phyloP scores from a whole-genome alignment of 1,140 invertebrate genomes.

The Drosophila nigromelanica region DNA sequence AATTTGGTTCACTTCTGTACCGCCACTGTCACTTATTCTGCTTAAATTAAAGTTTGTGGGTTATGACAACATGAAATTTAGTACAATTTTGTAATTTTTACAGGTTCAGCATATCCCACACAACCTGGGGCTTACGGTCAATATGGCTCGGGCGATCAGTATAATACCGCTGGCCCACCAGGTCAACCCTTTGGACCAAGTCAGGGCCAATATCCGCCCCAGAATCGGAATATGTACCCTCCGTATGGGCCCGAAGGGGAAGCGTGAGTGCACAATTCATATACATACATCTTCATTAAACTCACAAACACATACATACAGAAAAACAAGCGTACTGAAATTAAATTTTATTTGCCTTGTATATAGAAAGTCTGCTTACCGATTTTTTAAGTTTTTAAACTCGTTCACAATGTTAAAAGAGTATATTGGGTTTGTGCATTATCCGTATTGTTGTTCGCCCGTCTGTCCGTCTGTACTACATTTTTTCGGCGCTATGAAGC shows the following conservation, averaged over 20 bases:
- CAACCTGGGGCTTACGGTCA: conserved; percentile 84
- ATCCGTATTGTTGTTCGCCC: too few relatives aligned
- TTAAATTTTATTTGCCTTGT: conserved; percentile 6
- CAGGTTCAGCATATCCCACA: conserved; percentile 84
- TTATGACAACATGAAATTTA: conserved; percentile 5
- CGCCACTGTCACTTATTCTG: conserved; percentile 1
- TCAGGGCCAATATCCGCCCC: conserved; percentile 88
- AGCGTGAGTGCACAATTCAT: conserved; percentile 80
- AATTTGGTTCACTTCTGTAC: conserved; percentile 1
- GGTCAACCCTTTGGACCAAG: conserved; percentile 85
- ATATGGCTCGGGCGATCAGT: conserved; percentile 84
- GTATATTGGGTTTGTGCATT: too few relatives aligned
- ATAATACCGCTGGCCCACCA: conserved; percentile 84
- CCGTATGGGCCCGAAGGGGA: conserved; percentile 88
- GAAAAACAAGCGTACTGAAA: conserved; percentile 48
- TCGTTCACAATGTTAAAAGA: too few relatives aligned
- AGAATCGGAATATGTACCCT: conserved; percentile 89
- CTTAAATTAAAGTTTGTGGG: background rate
- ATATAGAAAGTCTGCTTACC: background rate
- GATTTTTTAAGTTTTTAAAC: background rate
- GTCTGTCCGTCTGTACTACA: too few relatives aligned
- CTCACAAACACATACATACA: conserved; percentile 31
- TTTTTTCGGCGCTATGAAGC: too few relatives aligned
- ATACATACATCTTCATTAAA: conserved; percentile 19
- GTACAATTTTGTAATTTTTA: conserved; percentile 27